These are phyloP conservation scores for Meloidogyne floridensis DNA, from an alignment of 1,140 invertebrate species.

Conservation along the genomic window DNA sequence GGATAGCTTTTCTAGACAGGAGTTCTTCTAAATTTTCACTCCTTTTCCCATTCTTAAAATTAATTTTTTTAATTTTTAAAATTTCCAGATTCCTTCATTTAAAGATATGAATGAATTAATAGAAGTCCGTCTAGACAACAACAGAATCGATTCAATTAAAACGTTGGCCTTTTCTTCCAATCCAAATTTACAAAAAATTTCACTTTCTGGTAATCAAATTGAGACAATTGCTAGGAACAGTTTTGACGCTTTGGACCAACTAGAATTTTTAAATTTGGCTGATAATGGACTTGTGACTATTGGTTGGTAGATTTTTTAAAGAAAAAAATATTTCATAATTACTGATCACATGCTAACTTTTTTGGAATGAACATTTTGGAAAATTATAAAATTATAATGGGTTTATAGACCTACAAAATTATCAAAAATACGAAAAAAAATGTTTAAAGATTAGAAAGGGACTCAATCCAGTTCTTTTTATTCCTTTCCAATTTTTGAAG, in stretches of 20 bases:
- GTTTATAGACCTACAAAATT: too few relatives aligned
- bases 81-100: conserved; percentile 54
- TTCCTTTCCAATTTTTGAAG: too few relatives aligned
- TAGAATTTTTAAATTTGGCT: conserved; percentile 50
- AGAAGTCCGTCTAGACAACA: conserved; percentile 52
- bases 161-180: conserved; percentile 61
- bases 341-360: too few relatives aligned
- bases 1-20: too few relatives aligned
- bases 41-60: too few relatives aligned
- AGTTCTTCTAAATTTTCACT: too few relatives aligned
- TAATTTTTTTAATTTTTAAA: not conserved
- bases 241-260: conserved; percentile 56
- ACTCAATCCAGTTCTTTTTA: too few relatives aligned
- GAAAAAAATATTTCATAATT: not conserved
- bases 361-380: too few relatives aligned
- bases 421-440: too few relatives aligned
- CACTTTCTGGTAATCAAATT: conserved; percentile 58
- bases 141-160: conserved; percentile 52
- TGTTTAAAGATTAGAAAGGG: too few relatives aligned
- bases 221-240: conserved; percentile 54
- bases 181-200: conserved; percentile 55
- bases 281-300: conserved; percentile 53
- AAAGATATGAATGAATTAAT: conserved; percentile 60
- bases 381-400: too few relatives aligned
- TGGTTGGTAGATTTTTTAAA: conserved; percentile 20